Evolutionary conservation across 1,140 invertebrate genomes (phyloP).

Genomic region (Holcopasites calliopsidis): DNA sequence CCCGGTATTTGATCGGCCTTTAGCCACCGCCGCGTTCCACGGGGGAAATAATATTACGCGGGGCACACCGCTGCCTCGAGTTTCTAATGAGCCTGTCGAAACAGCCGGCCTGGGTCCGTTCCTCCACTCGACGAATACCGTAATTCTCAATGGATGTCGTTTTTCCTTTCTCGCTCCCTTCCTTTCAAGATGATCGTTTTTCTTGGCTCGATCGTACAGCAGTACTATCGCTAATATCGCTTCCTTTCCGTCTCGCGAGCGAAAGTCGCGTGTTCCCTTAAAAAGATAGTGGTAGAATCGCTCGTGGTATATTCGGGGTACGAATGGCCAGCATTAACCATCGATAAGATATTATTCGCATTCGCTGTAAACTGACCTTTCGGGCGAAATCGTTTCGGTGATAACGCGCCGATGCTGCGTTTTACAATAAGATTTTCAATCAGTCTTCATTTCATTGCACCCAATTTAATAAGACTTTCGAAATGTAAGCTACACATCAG

Average conservation of each 20-base stretch:
- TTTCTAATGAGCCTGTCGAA: conserved; percentile 48
- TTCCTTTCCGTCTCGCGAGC: conserved; percentile 5
- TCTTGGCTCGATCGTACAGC: conserved; percentile 2
- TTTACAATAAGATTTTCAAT: no score
- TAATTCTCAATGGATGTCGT: conserved; percentile 57
- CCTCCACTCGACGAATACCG: conserved; percentile 43
- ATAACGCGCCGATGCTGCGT: no score
- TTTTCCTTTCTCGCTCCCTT: conserved; percentile 29
- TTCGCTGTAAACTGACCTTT: no score
- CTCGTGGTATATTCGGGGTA: no score
- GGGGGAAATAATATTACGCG: conserved; percentile 53
- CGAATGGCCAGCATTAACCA: no score
- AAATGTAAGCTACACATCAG: no score
- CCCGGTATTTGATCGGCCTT: conserved; percentile 53
- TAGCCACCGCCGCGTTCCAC: conserved; percentile 43
- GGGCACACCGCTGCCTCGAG: conserved; percentile 17
- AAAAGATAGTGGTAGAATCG: no score
- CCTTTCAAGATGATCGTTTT: conserved; percentile 24
- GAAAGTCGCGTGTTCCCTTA: conserved; percentile 51
- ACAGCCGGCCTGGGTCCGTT: conserved; percentile 4
- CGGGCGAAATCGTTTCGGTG: background rate
- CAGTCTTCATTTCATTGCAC: no score
- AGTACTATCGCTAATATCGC: background rate
- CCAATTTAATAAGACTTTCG: no score
- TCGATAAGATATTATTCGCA: conserved; percentile 14